Base-by-base conservation (phyloP, 2,888 invertebrate species). In the Antheraea assamensis region DNA sequence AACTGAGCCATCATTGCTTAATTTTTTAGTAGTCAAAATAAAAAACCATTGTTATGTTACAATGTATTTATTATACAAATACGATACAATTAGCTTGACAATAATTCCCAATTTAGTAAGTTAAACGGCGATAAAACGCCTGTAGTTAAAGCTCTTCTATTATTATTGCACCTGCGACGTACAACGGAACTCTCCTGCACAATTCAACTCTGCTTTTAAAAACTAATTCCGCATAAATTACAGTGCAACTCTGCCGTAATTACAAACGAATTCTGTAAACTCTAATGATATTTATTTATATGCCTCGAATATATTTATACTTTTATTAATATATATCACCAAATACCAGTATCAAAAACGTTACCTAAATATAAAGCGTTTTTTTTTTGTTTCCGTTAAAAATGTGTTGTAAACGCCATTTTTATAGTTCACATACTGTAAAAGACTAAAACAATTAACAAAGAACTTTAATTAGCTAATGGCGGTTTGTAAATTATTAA, bases 1-100 rank as follows among this genome's bases (percentile, higher is more conserved):
- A 42, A 42, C 13, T 42, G 42, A 42, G 42, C 42, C 42, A 42
- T 42, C 42, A 13, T 13, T 7, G 7, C 4, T 8, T 42, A 7
- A 42, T 13, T 42, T 42, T 42, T 42, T 42, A 42, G 2, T 42
- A 42, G 42, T 42, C n/a, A n/a, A 72, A 73, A 81, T 79, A 78
- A 72, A 76, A 77, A 74, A 7, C 4, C 68, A 73, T 73, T 73
- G 73, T 21, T 76, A 80, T 85, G 85, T 86, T 87, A 87, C 85
- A 86, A 84, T 88, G 84, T 83, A 78, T 90, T 89, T 90, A 89
- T 87, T 90, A 86, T 88, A 89, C 87, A 88, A 82, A 86, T 89
- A 90, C 86, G 84, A 83, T 87, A 88, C 31, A 68, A 79, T 88
- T 86, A 89, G 88, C 83, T 85, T 84, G 85, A 88, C 85, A 88